These are phyloP conservation scores for Coregonus sp. DNA, from an alignment of 2,797 vertebrate genomes.

Conservation along the genomic window DNA sequence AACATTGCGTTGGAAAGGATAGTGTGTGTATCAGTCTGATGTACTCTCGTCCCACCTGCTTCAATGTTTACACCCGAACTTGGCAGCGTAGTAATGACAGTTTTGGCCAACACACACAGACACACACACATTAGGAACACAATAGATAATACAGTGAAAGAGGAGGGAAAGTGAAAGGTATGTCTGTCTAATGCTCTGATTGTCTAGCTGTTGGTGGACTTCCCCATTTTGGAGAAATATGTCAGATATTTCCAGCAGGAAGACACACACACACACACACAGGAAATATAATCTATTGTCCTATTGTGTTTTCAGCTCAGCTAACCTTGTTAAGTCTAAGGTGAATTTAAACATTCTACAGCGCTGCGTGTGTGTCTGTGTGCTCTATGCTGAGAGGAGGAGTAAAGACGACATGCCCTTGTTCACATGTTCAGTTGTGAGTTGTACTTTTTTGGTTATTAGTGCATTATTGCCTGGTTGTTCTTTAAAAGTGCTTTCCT, in stretches of 20 bases:
- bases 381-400: neutral
- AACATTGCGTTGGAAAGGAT: too few relatives aligned
- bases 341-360: constrained; percentile 12
- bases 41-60: constrained; percentile 58
- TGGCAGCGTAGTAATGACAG: constrained; percentile 35
- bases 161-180: neutral
- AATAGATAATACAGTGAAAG: too few relatives aligned
- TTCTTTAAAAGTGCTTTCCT: too few relatives aligned
- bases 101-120: constrained; percentile 21
- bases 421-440: neutral
- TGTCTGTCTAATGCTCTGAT: constrained; percentile 12
- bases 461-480: neutral
- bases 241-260: constrained; percentile 50
- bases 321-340: constrained; percentile 44
- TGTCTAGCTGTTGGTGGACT: constrained; percentile 46
- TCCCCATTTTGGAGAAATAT: constrained; percentile 59
- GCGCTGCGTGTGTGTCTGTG: neutral
- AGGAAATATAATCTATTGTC: constrained; percentile 44
- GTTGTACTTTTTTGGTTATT: neutral
- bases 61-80: constrained; percentile 56
- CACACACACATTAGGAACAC: neutral
- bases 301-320: constrained; percentile 41
- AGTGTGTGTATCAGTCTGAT: constrained; percentile 24
- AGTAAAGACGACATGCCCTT: neutral
- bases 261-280: constrained; percentile 8